Conservation (phyloP, 2,797 vertebrate genomes). For the Apogon hyalosoma region DNA sequence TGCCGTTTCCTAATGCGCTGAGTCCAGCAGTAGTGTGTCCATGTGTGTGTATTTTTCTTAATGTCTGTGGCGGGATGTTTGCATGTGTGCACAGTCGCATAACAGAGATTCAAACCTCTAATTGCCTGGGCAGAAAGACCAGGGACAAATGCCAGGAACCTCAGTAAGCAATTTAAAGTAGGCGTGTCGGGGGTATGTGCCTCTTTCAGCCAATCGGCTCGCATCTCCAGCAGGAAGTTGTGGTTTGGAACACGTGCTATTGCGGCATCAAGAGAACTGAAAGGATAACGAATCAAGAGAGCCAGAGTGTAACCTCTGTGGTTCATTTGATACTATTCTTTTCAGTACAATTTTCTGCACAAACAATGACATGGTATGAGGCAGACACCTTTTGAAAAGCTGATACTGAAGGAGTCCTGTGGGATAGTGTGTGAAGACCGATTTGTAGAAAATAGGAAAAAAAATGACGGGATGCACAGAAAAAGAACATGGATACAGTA, state of each 20-base stretch:
- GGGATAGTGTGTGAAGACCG: background rate
- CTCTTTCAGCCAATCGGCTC: conserved; percentile 56
- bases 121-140: conserved; percentile 55
- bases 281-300: conserved; percentile 30
- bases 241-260: conserved; percentile 64
- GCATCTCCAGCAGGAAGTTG: conserved; percentile 60
- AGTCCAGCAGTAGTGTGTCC: conserved; percentile 13
- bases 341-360: conserved; percentile 8
- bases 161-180: conserved; percentile 47
- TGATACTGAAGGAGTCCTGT: background rate
- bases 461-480: background rate
- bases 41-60: conserved; percentile 18
- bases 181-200: conserved; percentile 74
- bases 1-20: conserved; percentile 46
- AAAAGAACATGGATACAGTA: background rate
- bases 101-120: conserved; percentile 63
- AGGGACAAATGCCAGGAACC: conserved; percentile 55
- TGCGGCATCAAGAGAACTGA: conserved; percentile 42
- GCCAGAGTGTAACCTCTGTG: conserved; percentile 27
- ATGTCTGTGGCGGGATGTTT: conserved; percentile 9
- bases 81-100: conserved; percentile 15
- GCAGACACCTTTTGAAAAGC: background rate
- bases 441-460: background rate
- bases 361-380: background rate
- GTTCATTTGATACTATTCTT: background rate